Conservation (phyloP, 92 coral and sea anemone genomes). For the Galaxea fascicularis region DNA sequence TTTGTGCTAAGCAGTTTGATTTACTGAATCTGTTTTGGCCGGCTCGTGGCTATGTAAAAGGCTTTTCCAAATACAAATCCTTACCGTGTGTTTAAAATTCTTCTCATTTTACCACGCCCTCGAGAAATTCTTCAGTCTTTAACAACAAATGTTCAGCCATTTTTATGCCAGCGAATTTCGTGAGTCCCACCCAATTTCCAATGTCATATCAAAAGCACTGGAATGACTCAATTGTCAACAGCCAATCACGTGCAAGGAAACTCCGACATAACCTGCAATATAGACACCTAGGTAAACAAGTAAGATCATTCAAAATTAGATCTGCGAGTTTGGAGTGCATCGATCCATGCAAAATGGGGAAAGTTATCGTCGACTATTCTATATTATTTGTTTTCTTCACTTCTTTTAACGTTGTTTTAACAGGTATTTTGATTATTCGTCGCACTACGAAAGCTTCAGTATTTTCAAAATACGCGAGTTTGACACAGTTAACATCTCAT, state of each 20-base stretch:
- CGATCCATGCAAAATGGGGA: conserved; percentile 17
- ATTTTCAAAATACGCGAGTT: conserved; percentile 15
- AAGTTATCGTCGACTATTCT: not conserved
- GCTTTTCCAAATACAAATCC: not conserved
- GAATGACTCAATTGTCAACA: conserved; percentile 25
- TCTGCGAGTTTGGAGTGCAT: not conserved
- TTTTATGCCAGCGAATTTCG: not conserved
- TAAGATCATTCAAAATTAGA: conserved; percentile 8
- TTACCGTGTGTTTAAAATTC: not conserved
- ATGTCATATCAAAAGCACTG: conserved; percentile 15
- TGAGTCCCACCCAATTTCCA: not conserved
- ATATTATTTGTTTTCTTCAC: conserved; percentile 8
- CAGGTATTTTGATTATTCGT: conserved; percentile 32
- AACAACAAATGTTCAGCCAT: not conserved
- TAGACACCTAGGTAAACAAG: conserved; percentile 13
- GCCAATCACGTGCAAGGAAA: conserved; percentile 24
- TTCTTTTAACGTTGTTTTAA: conserved; percentile 16
- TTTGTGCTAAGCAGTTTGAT: not conserved
- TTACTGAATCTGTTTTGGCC: not conserved
- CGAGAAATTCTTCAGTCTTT: not conserved
- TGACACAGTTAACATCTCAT: conserved; percentile 2
- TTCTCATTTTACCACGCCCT: not conserved
- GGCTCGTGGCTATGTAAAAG: not conserved
- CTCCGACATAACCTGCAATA: conserved; percentile 13
- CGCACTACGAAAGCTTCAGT: not conserved